Evolutionary conservation across 2,888 invertebrate genomes (phyloP), one percentile per base, ranked within the genome.

Genomic region (Syrista parreyssii): DNA sequence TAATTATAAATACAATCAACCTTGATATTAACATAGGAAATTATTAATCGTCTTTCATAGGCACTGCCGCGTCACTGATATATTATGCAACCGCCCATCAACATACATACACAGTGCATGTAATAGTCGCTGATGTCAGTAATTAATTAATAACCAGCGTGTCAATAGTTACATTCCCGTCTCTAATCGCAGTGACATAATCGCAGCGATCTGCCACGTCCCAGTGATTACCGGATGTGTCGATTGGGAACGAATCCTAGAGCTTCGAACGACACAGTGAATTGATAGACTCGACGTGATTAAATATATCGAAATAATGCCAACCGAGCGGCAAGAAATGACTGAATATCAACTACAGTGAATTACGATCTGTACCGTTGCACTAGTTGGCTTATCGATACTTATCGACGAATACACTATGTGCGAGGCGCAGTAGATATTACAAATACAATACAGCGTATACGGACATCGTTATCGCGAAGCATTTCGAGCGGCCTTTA

Each of bases 111-210:
- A 55, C 15, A 55, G 55, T 23, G 55, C 55, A 55, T 23, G 55
- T 23, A 55, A 55, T 55, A 55, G 31, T 40, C n/a, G 72, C 34
- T 31, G 34, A 33, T 40, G 74, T 79, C 82, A 79, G 83, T 84
- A 86, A 88, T 88, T 89, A 89, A 90, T 90, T 88, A 88, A 88
- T 86, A 87, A 88, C 84, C 85, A 82, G 84, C 83, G 84, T 83
- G 87, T 86, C 87, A 86, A 87, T 88, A 86, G 87, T 86, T 87
- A 83, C 84, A 84, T 87, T 79, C 80, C 82, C 83, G 78, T 79
- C 81, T 83, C 87, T 87, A 88, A 88, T 89, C 86, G 86, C 83
- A 82, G 83, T 85, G 88, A 89, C 88, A 86, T 88, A 89, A 90
- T 89, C 86, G 86, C 85, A 85, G 80, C 84, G 85, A 88, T 87